Conservation (phyloP, 2,797 vertebrate species). For the Euphonia xanthogaster region DNA sequence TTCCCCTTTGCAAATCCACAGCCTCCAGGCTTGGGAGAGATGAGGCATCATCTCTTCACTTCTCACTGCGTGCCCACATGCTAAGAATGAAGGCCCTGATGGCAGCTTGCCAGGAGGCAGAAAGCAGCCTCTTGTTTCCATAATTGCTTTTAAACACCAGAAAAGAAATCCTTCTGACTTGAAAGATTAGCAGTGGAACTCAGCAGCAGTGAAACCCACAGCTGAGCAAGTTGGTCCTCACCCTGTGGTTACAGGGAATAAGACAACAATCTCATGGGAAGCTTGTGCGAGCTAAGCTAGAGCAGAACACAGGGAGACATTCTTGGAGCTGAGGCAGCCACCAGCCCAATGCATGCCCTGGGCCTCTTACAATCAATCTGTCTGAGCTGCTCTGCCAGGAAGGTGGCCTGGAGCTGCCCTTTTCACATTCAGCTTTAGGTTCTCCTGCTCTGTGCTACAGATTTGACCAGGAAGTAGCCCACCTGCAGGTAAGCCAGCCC, state of each 20-base stretch:
- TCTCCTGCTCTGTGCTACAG: background rate
- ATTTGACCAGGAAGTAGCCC: background rate
- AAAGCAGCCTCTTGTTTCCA: constrained; percentile 6
- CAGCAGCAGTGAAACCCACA: background rate
- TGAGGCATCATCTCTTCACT: background rate
- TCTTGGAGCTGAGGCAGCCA: background rate
- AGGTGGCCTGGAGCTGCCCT: background rate
- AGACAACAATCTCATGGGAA: background rate
- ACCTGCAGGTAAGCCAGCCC: background rate
- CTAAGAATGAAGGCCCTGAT: background rate
- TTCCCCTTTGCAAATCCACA: constrained; percentile 10
- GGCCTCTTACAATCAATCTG: constrained; percentile 36
- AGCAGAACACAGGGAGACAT: background rate
- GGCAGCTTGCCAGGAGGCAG: background rate
- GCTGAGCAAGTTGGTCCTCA: constrained; percentile 30
- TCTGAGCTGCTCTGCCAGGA: background rate
- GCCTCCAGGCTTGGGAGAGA: background rate
- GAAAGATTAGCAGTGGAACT: background rate
- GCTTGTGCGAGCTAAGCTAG: background rate
- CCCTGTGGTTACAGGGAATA: background rate
- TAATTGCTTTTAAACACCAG: background rate
- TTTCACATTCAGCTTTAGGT: constrained; percentile 42
- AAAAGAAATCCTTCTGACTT: constrained; percentile 4
- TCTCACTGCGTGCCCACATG: background rate
- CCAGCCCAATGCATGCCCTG: background rate